These are phyloP conservation scores for Urocyon cinereoargenteus DNA, from an alignment of 2,797 vertebrate species.

Conservation along the genomic window DNA sequence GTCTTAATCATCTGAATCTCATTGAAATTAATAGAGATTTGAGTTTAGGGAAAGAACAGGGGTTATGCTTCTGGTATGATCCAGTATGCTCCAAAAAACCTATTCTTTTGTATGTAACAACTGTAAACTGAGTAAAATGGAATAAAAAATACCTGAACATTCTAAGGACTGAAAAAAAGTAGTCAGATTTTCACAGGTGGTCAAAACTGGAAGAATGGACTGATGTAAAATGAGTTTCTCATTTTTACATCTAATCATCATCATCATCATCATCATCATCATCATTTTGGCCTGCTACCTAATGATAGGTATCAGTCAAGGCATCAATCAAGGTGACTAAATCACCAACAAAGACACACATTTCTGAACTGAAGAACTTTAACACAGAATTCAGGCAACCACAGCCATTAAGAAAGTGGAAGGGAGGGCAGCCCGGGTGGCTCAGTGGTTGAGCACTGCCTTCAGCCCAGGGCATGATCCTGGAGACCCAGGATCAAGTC, in stretches of 20 bases:
- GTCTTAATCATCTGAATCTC: background rate
- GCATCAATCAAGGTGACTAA: background rate
- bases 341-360: background rate
- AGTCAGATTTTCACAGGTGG: background rate
- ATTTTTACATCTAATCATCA: background rate
- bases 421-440: background rate
- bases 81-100: background rate
- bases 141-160: background rate
- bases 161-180: background rate
- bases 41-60: conserved; percentile 9
- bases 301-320: background rate
- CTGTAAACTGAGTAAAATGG: background rate
- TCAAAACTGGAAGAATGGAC: background rate
- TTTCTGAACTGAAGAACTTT: background rate
- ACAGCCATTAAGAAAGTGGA: background rate
- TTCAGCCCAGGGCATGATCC: too few species aligned
- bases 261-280: background rate
- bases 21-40: background rate
- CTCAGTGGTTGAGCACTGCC: too few species aligned
- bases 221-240: background rate
- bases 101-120: background rate
- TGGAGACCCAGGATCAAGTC: too few species aligned
- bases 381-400: background rate
- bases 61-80: background rate
- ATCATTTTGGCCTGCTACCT: background rate